Base-by-base conservation (phyloP, 2,888 invertebrate species). In the Strigamia crassipes region DNA sequence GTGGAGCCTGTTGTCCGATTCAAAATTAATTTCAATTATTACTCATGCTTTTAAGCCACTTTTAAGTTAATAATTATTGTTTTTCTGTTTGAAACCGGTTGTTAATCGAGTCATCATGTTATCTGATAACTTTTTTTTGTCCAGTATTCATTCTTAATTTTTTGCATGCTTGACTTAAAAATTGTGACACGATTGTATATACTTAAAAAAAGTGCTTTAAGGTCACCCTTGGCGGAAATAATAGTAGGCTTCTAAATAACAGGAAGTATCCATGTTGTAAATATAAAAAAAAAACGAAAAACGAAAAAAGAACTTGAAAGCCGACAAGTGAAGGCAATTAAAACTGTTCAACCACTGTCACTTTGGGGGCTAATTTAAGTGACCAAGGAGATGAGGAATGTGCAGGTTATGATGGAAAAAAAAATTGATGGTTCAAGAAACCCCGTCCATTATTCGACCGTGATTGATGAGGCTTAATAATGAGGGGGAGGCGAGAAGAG, bases 291-390 rank as follows among this genome's bases (percentile, higher is more conserved):
- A 18, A 66, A 23, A 66, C 13, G 1, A 46, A 13, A 46, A 46
- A 0, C 5, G n/a, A n/a, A n/a, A n/a, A 66, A 66, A 66, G 18
- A 66, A 66, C 12, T 61, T 23, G 12, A 66, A 12, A 66, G 61
- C 61, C 61, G 61, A 21, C 61, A 66, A 66, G 61, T 66, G 61
- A 66, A 66, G 61, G 21, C 61, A 66, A 66, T 66, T 66, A 66
- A 66, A 66, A 66, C 61, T 66, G 61, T 66, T 66, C 61, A 66
- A 18, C 61, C 61, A 66, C 61, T 66, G 61, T 66, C 61, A 66
- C 61, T 66, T 66, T 10, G 0, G 8, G 23, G 61, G 61, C 23
- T 23, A 21, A 66, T 46, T 46, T 46, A 66, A 66, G 61, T 66
- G 61, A 66, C 61, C 61, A 66, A 66, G 61, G 21, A 23, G 61